These are phyloP conservation scores for Damaliscus lunatus DNA, from an alignment of 2,113 vertebrate species.

Conservation along the genomic window DNA sequence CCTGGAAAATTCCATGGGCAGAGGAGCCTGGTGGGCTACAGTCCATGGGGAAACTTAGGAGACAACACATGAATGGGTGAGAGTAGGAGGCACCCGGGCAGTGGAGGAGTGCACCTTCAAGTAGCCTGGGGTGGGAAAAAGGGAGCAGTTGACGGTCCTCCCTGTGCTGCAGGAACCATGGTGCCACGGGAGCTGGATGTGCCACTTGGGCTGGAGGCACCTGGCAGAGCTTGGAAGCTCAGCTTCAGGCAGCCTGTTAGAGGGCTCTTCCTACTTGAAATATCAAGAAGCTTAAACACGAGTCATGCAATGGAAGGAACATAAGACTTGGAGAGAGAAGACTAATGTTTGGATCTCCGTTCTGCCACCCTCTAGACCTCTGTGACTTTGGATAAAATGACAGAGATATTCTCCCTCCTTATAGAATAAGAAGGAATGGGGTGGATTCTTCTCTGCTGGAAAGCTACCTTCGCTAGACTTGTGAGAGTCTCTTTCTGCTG, in stretches of 20 bases:
- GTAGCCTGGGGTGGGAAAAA: neutral
- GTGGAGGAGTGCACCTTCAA: neutral
- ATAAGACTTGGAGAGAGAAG: neutral
- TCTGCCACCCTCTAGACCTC: neutral
- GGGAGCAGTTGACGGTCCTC: neutral
- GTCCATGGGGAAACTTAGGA: neutral
- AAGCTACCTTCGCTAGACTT: accelerated
- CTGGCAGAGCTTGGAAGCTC: too few species aligned
- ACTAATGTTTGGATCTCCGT: neutral
- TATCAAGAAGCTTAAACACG: neutral
- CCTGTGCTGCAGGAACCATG: accelerated
- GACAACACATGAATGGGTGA: neutral
- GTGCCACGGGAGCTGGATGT: accelerated
- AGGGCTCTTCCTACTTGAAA: neutral
- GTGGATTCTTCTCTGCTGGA: neutral
- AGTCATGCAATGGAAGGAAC: neutral
- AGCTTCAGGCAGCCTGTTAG: neutral
- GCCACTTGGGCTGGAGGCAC: neutral
- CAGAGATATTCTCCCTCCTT: neutral
- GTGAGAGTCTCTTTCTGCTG: neutral
- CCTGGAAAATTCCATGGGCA: neutral
- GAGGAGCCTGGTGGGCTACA: neutral
- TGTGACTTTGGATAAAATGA: neutral
- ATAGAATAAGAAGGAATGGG: neutral
- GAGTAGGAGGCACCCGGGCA: neutral